Conservation (phyloP, 1,140 invertebrate genomes). For the Ephestia elutella region DNA sequence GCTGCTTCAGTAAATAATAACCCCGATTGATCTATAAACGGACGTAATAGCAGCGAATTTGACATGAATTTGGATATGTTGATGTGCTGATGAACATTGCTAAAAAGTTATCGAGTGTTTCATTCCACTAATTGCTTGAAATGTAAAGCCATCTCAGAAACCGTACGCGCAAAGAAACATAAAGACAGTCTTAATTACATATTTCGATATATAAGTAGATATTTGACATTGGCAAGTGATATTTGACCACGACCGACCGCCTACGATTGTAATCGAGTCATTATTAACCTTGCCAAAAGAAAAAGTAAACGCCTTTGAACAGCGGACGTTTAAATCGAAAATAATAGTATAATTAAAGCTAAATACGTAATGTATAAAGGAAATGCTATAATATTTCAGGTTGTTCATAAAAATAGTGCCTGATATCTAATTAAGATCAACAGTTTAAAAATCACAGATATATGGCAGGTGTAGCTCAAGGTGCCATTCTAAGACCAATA, state of each 20-base stretch:
- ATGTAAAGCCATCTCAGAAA: background rate
- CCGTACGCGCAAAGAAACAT: background rate
- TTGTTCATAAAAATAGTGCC: too few relatives aligned
- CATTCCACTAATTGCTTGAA: background rate
- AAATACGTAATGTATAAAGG: background rate
- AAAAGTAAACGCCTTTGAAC: slow-evolving; percentile 12
- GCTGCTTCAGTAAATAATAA: too few relatives aligned
- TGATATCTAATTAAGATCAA: too few relatives aligned
- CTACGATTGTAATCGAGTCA: background rate
- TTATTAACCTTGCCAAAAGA: slow-evolving; percentile 7
- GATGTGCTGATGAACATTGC: too few relatives aligned
- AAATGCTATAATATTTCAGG: background rate
- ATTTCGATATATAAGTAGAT: slow-evolving; percentile 1
- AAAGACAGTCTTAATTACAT: slow-evolving; percentile 1
- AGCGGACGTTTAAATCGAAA: slow-evolving; percentile 4
- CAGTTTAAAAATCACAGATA: too few relatives aligned
- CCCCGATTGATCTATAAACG: too few relatives aligned
- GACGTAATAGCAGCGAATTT: too few relatives aligned
- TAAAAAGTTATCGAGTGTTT: too few relatives aligned
- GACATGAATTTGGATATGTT: too few relatives aligned
- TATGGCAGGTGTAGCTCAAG: too few relatives aligned
- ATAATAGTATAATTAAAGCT: background rate
- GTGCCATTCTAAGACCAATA: too few relatives aligned
- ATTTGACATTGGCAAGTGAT: slow-evolving; percentile 1
- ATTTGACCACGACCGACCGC: slow-evolving; percentile 1